A percentile compares a stretch with the other conserved stretches of the same genome.
Conservation (phyloP, 2,797 vertebrate species). For the Lepilemur ruficaudatus region DNA sequence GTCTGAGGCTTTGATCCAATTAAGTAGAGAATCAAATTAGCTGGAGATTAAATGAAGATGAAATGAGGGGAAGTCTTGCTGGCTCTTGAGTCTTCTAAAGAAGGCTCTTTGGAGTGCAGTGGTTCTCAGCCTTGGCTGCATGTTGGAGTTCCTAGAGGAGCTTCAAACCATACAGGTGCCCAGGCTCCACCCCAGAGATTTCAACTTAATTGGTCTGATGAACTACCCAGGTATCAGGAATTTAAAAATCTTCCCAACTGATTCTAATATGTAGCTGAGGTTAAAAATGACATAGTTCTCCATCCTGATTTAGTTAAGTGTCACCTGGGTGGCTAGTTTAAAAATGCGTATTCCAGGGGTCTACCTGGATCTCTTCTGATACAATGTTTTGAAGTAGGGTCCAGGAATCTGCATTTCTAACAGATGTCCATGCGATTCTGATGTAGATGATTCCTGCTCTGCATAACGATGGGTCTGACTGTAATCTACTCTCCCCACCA, state of each 20-base stretch:
- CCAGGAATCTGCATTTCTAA: not conserved
- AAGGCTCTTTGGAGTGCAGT: not conserved
- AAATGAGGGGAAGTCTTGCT: slow-evolving; percentile 47
- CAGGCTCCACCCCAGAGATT: not conserved
- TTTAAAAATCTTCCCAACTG: slow-evolving; percentile 2
- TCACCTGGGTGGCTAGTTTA: not conserved
- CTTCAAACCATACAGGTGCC: not conserved
- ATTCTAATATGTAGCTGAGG: not conserved
- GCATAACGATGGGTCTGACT: not conserved
- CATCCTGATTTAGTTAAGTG: not conserved
- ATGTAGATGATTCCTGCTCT: not conserved
- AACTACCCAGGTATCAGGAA: not conserved
- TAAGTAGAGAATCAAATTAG: slow-evolving; percentile 71
- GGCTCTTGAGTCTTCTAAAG: slow-evolving; percentile 47
- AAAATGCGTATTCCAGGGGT: not conserved
- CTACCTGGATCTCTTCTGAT: not conserved
- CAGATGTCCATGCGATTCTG: not conserved
- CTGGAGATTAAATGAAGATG: slow-evolving; percentile 66
- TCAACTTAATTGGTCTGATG: not conserved
- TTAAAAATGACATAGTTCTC: slow-evolving; percentile 23
- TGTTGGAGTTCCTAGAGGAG: not conserved
- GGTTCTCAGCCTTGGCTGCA: not conserved
- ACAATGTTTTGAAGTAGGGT: not conserved
- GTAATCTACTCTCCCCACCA: not conserved
- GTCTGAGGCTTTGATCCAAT: slow-evolving; percentile 71